Evolutionary conservation across 2,113 vertebrate species (phyloP), one percentile per base, ranked within the genome.

Genomic region (Catharus bicknelli): DNA sequence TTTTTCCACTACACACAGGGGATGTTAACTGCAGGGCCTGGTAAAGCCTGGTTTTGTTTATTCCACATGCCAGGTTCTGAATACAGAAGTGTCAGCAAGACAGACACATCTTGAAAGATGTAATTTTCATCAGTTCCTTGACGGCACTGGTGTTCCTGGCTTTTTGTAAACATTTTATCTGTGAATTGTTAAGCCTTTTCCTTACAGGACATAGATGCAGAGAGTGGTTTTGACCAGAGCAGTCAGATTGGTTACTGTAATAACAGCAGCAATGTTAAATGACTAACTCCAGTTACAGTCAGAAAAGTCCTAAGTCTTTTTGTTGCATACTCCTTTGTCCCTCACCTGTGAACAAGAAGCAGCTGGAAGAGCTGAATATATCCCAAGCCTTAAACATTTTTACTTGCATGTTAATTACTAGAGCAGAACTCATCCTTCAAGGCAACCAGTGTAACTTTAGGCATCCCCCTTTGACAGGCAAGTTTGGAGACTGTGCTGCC

Each of bases 1-100:
- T 96, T 98, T 97, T 97, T 97, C 90, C 86, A 63, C 87, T 75
- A 63, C 96, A 82, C 92, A 96, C 97, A 97, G 96, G 96, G 97
- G 96, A 94, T 97, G 97, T 97, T 97, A 96, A 94, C 94, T 97
- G 89, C 57, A 91, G 88, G 91, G 89, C 74, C 93, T 95, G 75
- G 94, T 93, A 94, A 94, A 97, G 88, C 76, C 73, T 96, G 92
- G 92, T 82, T 85, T 48, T 97, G 80, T 97, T 97, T 96, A 96
- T 97, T 94, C 93, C 69, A 57, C 55, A 30, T 97, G 88, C 96
- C 80, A 95, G 54, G 43, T 93, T 96, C 26, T 83, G 94, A 95
- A 83, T 95, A 80, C 74, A 64, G 53, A 81, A 64, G 38, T 83
- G 42, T 83, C 53, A 61, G 34, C 53, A 69, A 93, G 85, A 54